These are phyloP conservation scores for Zygothrica quintamaculata DNA, from an alignment of 2,888 invertebrate genomes.

Conservation along the genomic window DNA sequence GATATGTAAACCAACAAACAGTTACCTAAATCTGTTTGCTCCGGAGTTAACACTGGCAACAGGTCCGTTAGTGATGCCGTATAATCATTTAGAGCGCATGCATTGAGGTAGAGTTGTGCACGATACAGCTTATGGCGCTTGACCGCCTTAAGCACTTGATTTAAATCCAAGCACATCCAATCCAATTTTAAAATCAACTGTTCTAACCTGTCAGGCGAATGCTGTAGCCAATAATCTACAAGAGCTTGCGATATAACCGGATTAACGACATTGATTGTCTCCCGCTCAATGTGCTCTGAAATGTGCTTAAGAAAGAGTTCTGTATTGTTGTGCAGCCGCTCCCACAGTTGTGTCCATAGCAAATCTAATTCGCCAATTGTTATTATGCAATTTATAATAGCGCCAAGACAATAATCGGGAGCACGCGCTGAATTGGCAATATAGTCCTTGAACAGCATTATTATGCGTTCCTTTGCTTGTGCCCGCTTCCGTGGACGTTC, in stretches of 20 bases:
- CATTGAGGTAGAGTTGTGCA: constrained; percentile 89
- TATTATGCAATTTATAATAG: constrained; percentile 83
- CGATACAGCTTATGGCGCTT: constrained; percentile 83
- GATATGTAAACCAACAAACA: constrained; percentile 93
- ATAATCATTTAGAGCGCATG: constrained; percentile 90
- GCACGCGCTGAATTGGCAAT: constrained; percentile 83
- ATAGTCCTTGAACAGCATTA: constrained; percentile 85
- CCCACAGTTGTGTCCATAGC: constrained; percentile 88
- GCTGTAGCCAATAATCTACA: constrained; percentile 88
- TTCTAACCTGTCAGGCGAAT: constrained; percentile 88
- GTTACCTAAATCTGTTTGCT: constrained; percentile 88
- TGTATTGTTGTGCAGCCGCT: constrained; percentile 85
- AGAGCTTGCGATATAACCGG: constrained; percentile 90
- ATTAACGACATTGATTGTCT: constrained; percentile 87
- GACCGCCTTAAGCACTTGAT: constrained; percentile 86
- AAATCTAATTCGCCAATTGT: constrained; percentile 85
- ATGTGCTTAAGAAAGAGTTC: constrained; percentile 88
- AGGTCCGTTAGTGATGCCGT: constrained; percentile 90
- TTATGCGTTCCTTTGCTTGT: constrained; percentile 84
- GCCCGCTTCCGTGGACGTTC: constrained; percentile 83
- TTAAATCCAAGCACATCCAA: constrained; percentile 90
- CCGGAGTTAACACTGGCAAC: constrained; percentile 85
- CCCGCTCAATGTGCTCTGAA: constrained; percentile 89
- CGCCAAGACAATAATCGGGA: constrained; percentile 83
- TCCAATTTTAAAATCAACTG: constrained; percentile 90